Evolutionary conservation across 1,140 invertebrate species (phyloP).

Genomic region (Trissolcus basalis): DNA sequence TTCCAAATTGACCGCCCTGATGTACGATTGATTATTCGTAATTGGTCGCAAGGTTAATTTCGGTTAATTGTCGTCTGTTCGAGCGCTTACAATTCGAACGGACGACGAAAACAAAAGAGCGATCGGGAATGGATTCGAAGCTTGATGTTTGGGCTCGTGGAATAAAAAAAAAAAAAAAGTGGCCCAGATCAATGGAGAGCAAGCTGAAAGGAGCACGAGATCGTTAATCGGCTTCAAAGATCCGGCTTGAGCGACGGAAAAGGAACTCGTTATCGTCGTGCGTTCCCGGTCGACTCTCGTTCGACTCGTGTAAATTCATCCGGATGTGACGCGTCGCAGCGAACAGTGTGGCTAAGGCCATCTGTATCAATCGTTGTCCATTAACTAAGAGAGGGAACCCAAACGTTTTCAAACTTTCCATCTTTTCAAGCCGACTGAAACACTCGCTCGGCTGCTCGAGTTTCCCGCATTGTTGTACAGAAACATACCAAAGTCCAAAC

Average conservation of each 20-base stretch:
- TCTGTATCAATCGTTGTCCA: constrained; percentile 71
- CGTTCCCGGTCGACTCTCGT: constrained; percentile 63
- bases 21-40: neutral
- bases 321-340: constrained; percentile 72
- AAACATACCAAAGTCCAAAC: too few relatives aligned
- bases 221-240: constrained; percentile 59
- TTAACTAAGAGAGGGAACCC: constrained; percentile 55
- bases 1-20: neutral
- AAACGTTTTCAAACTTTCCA: constrained; percentile 61
- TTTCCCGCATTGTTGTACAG: too few relatives aligned
- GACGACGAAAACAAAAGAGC: constrained; percentile 23
- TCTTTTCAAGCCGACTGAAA: constrained; percentile 41
- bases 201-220: constrained; percentile 44
- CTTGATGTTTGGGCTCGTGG: constrained; percentile 3
- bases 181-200: constrained; percentile 45
- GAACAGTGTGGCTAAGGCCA: constrained; percentile 67
- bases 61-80: constrained; percentile 11
- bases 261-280: constrained; percentile 68
- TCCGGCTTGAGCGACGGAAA: constrained; percentile 64
- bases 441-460: constrained; percentile 12
- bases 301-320: constrained; percentile 75
- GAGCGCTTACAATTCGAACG: neutral
- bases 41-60: constrained; percentile 7
- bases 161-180: constrained; percentile 46
- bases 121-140: constrained; percentile 22